Base-by-base conservation (phyloP, 2,113 vertebrate species). In the Pandion haliaetus region DNA sequence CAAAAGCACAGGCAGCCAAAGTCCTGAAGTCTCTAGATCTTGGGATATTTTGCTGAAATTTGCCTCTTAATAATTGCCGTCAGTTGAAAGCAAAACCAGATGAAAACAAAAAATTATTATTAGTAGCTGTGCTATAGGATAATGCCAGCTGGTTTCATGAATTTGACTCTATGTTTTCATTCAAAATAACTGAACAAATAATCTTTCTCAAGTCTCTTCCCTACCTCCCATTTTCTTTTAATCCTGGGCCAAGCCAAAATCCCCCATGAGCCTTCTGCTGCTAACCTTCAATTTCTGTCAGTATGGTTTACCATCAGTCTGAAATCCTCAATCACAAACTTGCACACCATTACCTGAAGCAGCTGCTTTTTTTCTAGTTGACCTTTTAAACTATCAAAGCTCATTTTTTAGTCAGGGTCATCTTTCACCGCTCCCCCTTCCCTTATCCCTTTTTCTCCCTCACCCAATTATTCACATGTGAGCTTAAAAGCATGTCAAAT, bases 271-370 rank as follows among this genome's bases (percentile, higher is more conserved):
- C 28, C 8, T 4, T 15, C 61, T 34, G 34, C 57, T 36, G 47
- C 83, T 84, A 87, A 84, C 86, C 73, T 94, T 82, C 91, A 55
- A n/a, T 76, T 93, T 57, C 83, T 94, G 84, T 73, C 93, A 85
- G 61, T 17, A 26, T 63, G 42, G 81, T 85, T 94, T 82, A 72
- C 78, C 70, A 72, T 87, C 65, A 74, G 73, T 7, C 54, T 76
- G 89, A 96, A 93, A 94, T 82, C 66, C 61, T 89, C 89, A 76
- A 31, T 94, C 49, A 69, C 32, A 66, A 89, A 58, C 78, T 90
- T 66, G 81, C 66, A 82, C 81, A 72, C 54, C 5, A 2, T 57
- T 93, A 95, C 83, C 66, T 77, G 65, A 87, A 94, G 73, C 73
- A 65, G 58, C 58, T 87, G 36, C 13, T 61, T 72, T 86, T 63